Conservation (phyloP, 2,888 invertebrate species). For the Lepidocyrtinus sp. region DNA sequence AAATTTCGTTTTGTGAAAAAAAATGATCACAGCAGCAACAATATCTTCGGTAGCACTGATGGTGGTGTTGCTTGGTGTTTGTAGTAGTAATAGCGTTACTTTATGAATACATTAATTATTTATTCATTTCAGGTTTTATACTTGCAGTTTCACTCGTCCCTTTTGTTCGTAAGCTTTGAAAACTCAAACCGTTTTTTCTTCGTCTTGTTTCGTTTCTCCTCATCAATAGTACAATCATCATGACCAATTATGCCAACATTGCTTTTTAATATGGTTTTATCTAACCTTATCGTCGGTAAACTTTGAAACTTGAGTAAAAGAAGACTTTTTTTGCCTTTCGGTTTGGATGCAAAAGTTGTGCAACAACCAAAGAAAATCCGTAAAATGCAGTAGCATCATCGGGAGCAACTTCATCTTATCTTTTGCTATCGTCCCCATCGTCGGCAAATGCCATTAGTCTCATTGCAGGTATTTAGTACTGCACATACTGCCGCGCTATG, state of each 20-base stretch:
- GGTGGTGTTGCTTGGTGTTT: conserved; percentile 18
- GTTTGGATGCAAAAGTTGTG: conserved; percentile 22
- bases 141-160: conserved; percentile 44
- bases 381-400: conserved; percentile 19
- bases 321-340: conserved; percentile 24
- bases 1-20: background rate
- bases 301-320: conserved; percentile 52
- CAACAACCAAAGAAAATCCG: conserved; percentile 8
- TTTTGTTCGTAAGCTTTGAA: conserved; percentile 11
- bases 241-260: conserved; percentile 56
- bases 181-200: conserved; percentile 46
- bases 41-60: conserved; percentile 18
- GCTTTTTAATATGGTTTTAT: conserved; percentile 54
- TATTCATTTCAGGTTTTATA: conserved; percentile 61
- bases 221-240: conserved; percentile 41
- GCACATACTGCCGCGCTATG: background rate
- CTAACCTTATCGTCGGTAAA: conserved; percentile 38
- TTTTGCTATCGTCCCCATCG: conserved; percentile 27
- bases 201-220: conserved; percentile 14
- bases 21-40: background rate
- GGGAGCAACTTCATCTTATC: conserved; percentile 11
- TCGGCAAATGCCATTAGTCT: conserved; percentile 28
- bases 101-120: conserved; percentile 62
- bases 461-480: conserved; percentile 21
- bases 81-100: conserved; percentile 32